A percentile compares a stretch with the other conserved stretches of the same genome.
These are phyloP conservation scores for Barbus barbus DNA, from an alignment of 2,113 vertebrate genomes.

Conservation along the genomic window DNA sequence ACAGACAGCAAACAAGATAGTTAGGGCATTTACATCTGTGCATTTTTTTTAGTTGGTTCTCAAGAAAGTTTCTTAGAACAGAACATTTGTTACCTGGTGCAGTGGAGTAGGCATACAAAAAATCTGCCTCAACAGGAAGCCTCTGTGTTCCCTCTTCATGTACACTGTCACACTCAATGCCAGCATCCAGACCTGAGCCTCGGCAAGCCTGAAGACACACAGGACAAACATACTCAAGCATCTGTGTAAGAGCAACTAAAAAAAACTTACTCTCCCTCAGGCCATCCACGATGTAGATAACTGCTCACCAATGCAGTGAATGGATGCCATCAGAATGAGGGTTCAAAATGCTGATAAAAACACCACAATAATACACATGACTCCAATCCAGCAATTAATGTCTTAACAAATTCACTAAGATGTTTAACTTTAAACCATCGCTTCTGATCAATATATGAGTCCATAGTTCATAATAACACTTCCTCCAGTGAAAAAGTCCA, in stretches of 20 bases:
- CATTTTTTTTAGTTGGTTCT: background rate
- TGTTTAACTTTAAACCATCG: too few relatives aligned
- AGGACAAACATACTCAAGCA: background rate
- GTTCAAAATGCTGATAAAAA: too few relatives aligned
- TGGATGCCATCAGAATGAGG: background rate
- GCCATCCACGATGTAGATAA: background rate
- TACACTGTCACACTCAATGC: conserved; percentile 76
- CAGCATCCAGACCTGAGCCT: conserved; percentile 78
- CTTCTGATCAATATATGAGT: too few relatives aligned
- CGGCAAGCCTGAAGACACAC: conserved; percentile 66
- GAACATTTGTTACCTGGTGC: conserved; percentile 78
- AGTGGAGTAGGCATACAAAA: conserved; percentile 89
- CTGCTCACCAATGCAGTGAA: background rate
- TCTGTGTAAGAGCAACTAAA: too few relatives aligned
- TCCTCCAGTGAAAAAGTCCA: too few relatives aligned
- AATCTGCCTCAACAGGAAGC: conserved; percentile 92
- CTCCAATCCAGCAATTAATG: too few relatives aligned
- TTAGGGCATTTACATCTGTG: background rate
- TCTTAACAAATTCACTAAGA: too few relatives aligned
- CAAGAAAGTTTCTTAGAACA: background rate
- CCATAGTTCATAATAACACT: too few relatives aligned
- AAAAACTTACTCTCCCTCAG: too few relatives aligned
- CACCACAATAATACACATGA: too few relatives aligned
- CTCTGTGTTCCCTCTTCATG: conserved; percentile 67
- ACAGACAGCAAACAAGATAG: background rate